Percentiles rank a stretch among this genome's conserved stretches.
These are phyloP conservation scores for Chionodraco myersi DNA, from an alignment of 2,113 vertebrate species.

Conservation along the genomic window DNA sequence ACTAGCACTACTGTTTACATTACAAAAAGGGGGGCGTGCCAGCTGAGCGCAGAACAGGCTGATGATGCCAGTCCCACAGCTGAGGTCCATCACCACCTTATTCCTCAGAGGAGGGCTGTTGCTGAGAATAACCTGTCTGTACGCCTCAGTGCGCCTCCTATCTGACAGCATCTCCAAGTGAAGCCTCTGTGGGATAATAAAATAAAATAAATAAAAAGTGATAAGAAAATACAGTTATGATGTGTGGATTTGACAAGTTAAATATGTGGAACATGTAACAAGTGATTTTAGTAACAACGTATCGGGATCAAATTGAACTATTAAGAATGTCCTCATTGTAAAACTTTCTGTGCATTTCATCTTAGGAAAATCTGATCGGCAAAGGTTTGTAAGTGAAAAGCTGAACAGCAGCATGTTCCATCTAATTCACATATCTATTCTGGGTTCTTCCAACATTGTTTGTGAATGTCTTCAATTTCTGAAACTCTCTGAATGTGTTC, in stretches of 20 bases:
- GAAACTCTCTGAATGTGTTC: not conserved
- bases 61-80: conserved; percentile 87
- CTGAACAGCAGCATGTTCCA: not conserved
- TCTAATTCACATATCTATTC: not conserved
- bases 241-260: not conserved
- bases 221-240: not conserved
- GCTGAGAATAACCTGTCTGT: conserved; percentile 80
- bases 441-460: not conserved
- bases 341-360: not conserved
- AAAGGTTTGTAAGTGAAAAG: not conserved
- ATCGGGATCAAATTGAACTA: not conserved
- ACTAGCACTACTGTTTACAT: conserved; percentile 13
- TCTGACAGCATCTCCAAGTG: conserved; percentile 88
- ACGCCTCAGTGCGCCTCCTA: conserved; percentile 83
- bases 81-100: conserved; percentile 86
- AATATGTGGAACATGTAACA: not conserved
- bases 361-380: not conserved
- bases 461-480: not conserved
- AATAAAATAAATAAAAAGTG: not conserved
- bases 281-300: not conserved
- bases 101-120: conserved; percentile 79
- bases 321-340: not conserved
- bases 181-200: conserved; percentile 77
- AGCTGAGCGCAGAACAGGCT: conserved; percentile 87
- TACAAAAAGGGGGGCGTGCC: conserved; percentile 77